Base-by-base conservation (phyloP, 2,797 vertebrate genomes). In the Muraenolepis orangiensis region DNA sequence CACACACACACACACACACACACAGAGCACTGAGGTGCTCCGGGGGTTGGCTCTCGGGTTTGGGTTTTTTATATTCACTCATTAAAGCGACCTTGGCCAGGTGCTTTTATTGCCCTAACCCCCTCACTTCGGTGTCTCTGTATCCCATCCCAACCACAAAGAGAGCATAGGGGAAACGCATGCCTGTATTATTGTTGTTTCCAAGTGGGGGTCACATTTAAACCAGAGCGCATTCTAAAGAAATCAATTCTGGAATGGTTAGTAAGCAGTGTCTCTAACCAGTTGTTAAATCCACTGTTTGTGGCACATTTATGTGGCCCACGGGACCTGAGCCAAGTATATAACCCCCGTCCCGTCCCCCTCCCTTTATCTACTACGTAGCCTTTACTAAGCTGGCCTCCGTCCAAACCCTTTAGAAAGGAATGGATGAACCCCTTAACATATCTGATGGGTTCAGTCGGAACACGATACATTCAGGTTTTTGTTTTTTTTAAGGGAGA, bases 391-490 rank as follows among this genome's bases (percentile, higher is more conserved):
- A 74, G 74, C 77, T 91, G 91, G 89, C 86, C 75, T 75, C 74
- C 73, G 78, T 90, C 87, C 89, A 90, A 80, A 76, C 77, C 78
- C 78, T 77, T 80, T 72, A 78, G 78, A 87, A n/a, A 89, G 86
- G 88, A 90, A 86, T 85, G 87, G 90, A 90, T 86, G 87, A 86
- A 91, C 90, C 91, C 89, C 87, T 30, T 88, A 84, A n/a, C 85
- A 90, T 91, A 87, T 88, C 89, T 90, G 91, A 92, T 93, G 91
- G 92, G 90, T 84, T 86, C 78, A 81, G 85, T 42, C 79, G 82
- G 87, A 90, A 92, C 90, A 91, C 81, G 86, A 90, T 87, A 90
- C 88, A 85, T 90, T 90, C 91, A 90, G n/a, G n/a, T n/a, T n/a
- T n/a, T n/a, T n/a, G n/a, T n/a, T n/a, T n/a, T n/a, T 90, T 89